These are phyloP conservation scores for Thecocarcelia acutangulata DNA, from an alignment of 2,888 invertebrate genomes.

Conservation along the genomic window DNA sequence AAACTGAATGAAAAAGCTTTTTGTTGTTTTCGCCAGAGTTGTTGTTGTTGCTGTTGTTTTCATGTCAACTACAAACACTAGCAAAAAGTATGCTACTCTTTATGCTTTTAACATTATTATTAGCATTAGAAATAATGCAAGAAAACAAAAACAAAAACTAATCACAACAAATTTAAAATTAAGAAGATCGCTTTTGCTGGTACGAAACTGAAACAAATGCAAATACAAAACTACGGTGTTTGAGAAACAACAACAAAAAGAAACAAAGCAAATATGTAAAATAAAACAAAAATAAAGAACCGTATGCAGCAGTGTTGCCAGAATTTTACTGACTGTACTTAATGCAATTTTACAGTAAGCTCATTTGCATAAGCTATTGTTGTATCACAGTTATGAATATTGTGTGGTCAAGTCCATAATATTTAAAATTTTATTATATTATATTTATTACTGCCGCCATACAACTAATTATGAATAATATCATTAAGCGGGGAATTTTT, in stretches of 20 bases:
- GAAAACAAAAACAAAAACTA: conserved; percentile 1
- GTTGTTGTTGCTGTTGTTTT: neutral
- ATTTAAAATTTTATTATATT: too few relatives aligned
- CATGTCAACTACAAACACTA: conserved; percentile 18
- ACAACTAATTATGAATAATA: too few relatives aligned
- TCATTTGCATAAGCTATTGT: too few relatives aligned
- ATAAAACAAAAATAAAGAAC: neutral
- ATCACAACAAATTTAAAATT: conserved; percentile 44
- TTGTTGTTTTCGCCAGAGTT: neutral
- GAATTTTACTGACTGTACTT: too few relatives aligned
- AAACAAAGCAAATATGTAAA: conserved; percentile 4
- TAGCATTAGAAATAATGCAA: conserved; percentile 28
- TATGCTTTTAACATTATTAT: conserved; percentile 39
- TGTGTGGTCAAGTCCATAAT: too few relatives aligned
- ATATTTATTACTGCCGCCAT: too few relatives aligned
- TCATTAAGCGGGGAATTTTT: too few relatives aligned
- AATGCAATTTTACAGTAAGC: too few relatives aligned
- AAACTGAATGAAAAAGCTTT: too few relatives aligned
- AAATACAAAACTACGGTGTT: conserved; percentile 7
- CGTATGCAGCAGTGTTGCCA: too few relatives aligned
- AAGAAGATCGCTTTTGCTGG: conserved; percentile 34
- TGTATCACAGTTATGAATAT: too few relatives aligned
- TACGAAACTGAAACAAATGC: conserved; percentile 5
- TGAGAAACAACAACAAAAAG: conserved; percentile 1
- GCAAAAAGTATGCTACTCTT: conserved; percentile 30